Conservation (phyloP, 2,797 vertebrate genomes). For the Lepidocolaptes lacrymiger region DNA sequence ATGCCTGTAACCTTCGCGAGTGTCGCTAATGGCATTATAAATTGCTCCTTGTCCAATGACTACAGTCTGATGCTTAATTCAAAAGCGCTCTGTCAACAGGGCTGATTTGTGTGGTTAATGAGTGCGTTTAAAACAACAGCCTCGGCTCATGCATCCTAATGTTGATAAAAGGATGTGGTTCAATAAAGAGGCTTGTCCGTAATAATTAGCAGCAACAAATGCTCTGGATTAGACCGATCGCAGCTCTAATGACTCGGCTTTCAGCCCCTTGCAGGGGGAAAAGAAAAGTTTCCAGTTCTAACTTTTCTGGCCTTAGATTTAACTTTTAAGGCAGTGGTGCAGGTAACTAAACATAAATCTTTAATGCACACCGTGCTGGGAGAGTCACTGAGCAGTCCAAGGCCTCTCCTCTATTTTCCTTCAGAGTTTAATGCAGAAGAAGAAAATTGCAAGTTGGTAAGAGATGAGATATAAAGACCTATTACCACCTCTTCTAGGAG, state of each 20-base stretch:
- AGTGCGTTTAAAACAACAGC: constrained; percentile 99
- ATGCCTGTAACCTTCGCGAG: constrained; percentile 99
- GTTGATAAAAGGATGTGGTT: constrained; percentile 95
- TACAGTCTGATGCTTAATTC: constrained; percentile 98
- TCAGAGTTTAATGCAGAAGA: not conserved
- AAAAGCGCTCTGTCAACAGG: constrained; percentile 99
- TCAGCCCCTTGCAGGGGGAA: not conserved
- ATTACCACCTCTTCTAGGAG: not conserved
- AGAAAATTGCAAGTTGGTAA: not conserved
- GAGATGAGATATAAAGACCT: not conserved
- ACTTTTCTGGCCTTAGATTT: not conserved
- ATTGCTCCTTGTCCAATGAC: constrained; percentile 99
- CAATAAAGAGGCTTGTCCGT: constrained; percentile 99
- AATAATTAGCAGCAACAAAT: constrained; percentile 98
- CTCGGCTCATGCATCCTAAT: constrained; percentile 98
- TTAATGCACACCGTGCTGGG: accelerated
- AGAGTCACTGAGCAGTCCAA: not conserved
- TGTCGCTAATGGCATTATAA: constrained; percentile 99
- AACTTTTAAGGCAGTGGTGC: not conserved
- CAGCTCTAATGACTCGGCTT: constrained; percentile 71
- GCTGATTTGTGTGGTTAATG: constrained; percentile 99
- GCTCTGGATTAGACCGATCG: constrained; percentile 84
- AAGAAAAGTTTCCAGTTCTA: constrained; percentile 17
- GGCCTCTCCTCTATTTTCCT: not conserved
- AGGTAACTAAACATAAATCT: not conserved